Base-by-base conservation (phyloP, 2,888 invertebrate species). In the Phanerotoma sp. region DNA sequence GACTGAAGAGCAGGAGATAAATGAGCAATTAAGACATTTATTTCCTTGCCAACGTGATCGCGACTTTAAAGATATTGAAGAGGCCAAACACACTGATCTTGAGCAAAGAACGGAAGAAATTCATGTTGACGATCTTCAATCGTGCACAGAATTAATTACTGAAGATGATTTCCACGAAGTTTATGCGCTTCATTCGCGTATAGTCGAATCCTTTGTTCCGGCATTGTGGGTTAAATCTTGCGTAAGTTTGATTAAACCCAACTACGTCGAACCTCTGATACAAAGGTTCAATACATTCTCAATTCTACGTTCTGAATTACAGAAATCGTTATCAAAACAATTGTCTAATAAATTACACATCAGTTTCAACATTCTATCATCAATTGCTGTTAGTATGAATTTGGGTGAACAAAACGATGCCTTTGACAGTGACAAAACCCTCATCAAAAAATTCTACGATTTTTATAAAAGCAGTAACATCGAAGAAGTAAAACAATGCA, bases 391-490 rank as follows among this genome's bases (percentile, higher is more conserved):
- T 46, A 79, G 82, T 15, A 79, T 81, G 56, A 77, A 74, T 40
- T 56, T 81, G 77, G 75, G 82, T 79, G 40, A 81, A 80, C 62
- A 10, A n/a, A 40, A 50, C 18, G 13, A 21, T 7, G 4, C 79
- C 1, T 69, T 63, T 18, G 59, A 62, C 25, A 51, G 18, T 51
- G 55, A 51, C 1, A 45, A 54, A 5, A n/a, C n/a, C n/a, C n/a
- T n/a, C n/a, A n/a, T n/a, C n/a, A 33, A 40, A 13, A 72, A 70
- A 53, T 51, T 58, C 3, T 75, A 83, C 56, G 88, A 96, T 72
- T 91, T 94, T 73, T 97, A 97, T 73, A 86, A 84, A 60, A 91
- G 93, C 63, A 77, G 91, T 0, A 91, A 93, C 77, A 84, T 93
- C 0, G 79, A 84, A 0, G 92, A 95, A 78, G 86, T 88, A 0